Evolutionary conservation across 2,888 invertebrate genomes (phyloP).

Genomic region (Tenthredo mesomela): DNA sequence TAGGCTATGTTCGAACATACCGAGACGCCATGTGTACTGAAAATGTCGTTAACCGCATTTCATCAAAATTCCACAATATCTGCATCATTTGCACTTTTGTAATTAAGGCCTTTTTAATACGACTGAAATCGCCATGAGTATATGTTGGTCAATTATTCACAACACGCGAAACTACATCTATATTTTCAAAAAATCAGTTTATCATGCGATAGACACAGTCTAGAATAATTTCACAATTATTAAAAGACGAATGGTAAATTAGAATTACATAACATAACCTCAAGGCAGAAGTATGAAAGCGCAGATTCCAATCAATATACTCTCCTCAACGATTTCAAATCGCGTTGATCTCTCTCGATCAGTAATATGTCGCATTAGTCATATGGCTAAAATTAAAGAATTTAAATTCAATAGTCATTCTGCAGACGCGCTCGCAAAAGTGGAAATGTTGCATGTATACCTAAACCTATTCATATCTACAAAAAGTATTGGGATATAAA

Average conservation of each 20-base stretch:
- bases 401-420: neutral
- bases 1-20: conserved; percentile 24
- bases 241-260: neutral
- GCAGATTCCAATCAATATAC: neutral
- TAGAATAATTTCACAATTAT: conserved; percentile 9
- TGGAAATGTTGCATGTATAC: neutral
- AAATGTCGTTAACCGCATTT: conserved; percentile 33
- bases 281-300: neutral
- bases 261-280: neutral
- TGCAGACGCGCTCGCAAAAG: neutral
- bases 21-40: conserved; percentile 9
- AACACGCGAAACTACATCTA: neutral
- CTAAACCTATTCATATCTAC: neutral
- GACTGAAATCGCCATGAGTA: neutral
- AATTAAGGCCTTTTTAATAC: neutral
- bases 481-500: neutral
- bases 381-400: neutral
- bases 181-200: neutral
- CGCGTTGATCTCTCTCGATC: neutral
- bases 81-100: neutral
- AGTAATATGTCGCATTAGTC: neutral
- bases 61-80: conserved; percentile 14
- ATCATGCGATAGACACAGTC: neutral
- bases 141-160: neutral
- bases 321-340: neutral